Evolutionary conservation across 2,888 invertebrate species (phyloP).

Genomic region (Lymantria dispar): DNA sequence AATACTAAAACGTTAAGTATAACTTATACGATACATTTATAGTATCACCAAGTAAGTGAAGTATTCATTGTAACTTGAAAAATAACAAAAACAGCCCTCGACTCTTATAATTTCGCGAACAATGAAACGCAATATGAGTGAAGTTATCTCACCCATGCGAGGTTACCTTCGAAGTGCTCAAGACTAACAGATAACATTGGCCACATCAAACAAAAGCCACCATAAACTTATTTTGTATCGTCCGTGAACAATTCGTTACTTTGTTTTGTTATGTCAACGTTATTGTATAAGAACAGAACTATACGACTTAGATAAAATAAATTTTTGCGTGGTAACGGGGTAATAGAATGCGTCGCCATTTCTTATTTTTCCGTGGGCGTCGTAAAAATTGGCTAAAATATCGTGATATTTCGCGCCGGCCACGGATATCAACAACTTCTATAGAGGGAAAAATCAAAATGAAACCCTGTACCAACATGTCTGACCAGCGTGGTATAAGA

Average conservation of each 20-base stretch:
- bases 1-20: slow-evolving; percentile 1
- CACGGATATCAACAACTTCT: no score
- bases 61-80: slow-evolving; percentile 62
- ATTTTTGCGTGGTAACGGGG: no score
- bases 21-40: background rate
- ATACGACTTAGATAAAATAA: no score
- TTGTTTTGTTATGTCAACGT: slow-evolving; percentile 41
- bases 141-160: slow-evolving; percentile 61
- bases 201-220: slow-evolving; percentile 63
- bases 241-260: slow-evolving; percentile 57
- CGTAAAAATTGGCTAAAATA: no score
- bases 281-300: no score
- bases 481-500: no score
- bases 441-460: no score
- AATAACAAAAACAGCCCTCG: slow-evolving; percentile 63
- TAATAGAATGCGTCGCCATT: no score
- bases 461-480: no score
- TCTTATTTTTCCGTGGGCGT: no score
- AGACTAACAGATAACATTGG: slow-evolving; percentile 65
- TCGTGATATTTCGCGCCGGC: no score
- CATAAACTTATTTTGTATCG: slow-evolving; percentile 76
- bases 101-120: slow-evolving; percentile 66
- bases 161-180: slow-evolving; percentile 54
- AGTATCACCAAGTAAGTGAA: slow-evolving; percentile 37
- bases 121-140: slow-evolving; percentile 64